Evolutionary conservation across 2,888 invertebrate species (phyloP), one percentile per base, ranked within the genome.

Genomic region (Lithophane semibrunnea): DNA sequence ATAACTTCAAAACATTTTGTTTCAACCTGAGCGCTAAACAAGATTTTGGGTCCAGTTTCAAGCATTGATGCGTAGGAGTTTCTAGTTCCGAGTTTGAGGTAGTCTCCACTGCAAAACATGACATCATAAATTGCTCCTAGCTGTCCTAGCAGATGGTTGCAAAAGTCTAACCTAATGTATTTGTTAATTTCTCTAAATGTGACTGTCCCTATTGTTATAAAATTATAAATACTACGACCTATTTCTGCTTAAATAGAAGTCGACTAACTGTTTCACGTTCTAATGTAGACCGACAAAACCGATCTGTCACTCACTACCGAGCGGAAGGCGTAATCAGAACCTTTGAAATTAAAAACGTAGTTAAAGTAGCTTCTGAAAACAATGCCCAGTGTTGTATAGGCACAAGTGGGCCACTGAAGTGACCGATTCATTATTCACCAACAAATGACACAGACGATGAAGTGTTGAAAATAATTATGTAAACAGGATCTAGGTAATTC

Each of bases 321-420:
- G 7, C 67, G 73, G 64, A 85, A 84, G 52, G 16, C 70, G 24
- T 16, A 12, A 18, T 37, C 16, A 7, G 37, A 1, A 5, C 2
- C 61, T 77, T 74, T 85, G 77, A 81, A 85, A 85, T 61, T 7
- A 18, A 61, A 83, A 37, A 44, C 73, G 24, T 21, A 9, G 52
- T 52, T 21, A 52, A 9, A 68, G 21, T 8, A 67, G 73, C 61
- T 72, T 12, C 73, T 77, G 29, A 77, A 85, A 71, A 85, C 73
- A 83, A 83, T 77, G 85, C 21, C 37, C 1, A 56, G 37, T 65
- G 0, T 73, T 83, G 12, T 58, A 12, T 52, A 7, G 16, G 42
- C 42, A 65, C 18, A 82, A 84, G 69, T 73, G 54, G 4, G 0
- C 29, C 3, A 9, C 58, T 29, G 3, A 72, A 68, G 49, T 58